Evolutionary conservation across 2,888 invertebrate genomes (phyloP).

Genomic region (Andrena haemorrhoa): DNA sequence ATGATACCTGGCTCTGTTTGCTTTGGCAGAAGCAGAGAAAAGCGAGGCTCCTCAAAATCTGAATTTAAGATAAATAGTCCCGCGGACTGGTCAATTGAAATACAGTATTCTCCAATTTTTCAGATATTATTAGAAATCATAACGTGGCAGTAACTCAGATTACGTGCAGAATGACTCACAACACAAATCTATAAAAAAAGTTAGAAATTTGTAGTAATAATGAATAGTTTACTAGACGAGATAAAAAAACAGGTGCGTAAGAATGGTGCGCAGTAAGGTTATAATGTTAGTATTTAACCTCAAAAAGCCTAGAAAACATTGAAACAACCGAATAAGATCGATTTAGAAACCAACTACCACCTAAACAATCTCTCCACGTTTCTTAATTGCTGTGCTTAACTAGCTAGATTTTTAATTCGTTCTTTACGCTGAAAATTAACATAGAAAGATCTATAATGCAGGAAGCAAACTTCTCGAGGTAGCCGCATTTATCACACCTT

Average conservation of each 20-base stretch:
- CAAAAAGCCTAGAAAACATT: background rate
- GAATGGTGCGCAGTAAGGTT: background rate
- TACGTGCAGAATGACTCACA: background rate
- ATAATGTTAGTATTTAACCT: background rate
- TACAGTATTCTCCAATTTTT: no score
- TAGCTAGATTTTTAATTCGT: background rate
- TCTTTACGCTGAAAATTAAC: background rate
- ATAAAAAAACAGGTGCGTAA: background rate
- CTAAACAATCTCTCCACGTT: background rate
- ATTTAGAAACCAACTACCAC: background rate
- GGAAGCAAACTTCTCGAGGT: slow-evolving; percentile 34
- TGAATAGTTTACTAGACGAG: background rate
- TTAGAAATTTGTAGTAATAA: no score
- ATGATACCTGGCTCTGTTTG: slow-evolving; percentile 9
- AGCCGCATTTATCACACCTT: background rate
- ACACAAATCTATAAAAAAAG: no score
- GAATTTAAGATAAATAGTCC: background rate
- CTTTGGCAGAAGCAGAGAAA: background rate
- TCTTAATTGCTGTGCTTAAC: background rate
- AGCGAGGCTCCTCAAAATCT: no score
- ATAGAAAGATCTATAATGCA: slow-evolving; percentile 4
- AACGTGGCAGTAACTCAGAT: background rate
- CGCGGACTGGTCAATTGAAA: no score
- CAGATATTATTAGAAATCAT: no score
- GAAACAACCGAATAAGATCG: background rate